Evolutionary conservation across 2,888 invertebrate species (phyloP), one percentile per base, ranked within the genome.

Genomic region (Saturnia japonica): DNA sequence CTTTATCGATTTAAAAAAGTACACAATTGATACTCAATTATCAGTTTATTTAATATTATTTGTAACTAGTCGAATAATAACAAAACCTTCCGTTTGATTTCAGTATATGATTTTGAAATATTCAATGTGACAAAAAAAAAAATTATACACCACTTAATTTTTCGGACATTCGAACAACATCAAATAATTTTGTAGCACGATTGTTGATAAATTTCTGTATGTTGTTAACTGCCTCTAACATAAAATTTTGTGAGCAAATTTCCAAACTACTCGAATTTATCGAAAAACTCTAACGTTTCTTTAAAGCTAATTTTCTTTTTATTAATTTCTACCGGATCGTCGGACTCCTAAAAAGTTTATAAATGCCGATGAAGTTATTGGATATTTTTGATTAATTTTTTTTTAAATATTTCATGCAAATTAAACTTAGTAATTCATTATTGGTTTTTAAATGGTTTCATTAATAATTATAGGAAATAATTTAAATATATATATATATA

Each of bases 351-450:
- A 25, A 19, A 70, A 67, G 43, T 70, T 70, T 67, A 25, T 19
- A 40, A 40, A 19, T 1, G 28, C 2, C 42, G 8, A 67, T 40
- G 9, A 66, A 69, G 12, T 64, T 42, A 43, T 42, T 67, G 54
- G 12, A 66, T 68, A n/a, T 57, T 57, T 42, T 68, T 42, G 54
- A 64, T 66, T 66, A 66, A 70, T 67, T 54, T 54, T 57, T 57
- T 16, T 28, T 14, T n/a, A n/a, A 57, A n/a, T 54, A 19, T 54
- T 54, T 67, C 22, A 57, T 4, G 19, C 9, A 12, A 45, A 16
- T 25, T 16, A 16, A 4, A 64, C 22, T 62, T n/a, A 40, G 22
- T 54, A n/a, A 51, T 51, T 51, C 51, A 51, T 64, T 47, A 51
- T 64, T 40, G 16, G 7, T 69, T 69, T 69, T 54, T 64, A 64